These are phyloP conservation scores for Campoplex capitator DNA, from an alignment of 2,888 invertebrate genomes.

Conservation along the genomic window DNA sequence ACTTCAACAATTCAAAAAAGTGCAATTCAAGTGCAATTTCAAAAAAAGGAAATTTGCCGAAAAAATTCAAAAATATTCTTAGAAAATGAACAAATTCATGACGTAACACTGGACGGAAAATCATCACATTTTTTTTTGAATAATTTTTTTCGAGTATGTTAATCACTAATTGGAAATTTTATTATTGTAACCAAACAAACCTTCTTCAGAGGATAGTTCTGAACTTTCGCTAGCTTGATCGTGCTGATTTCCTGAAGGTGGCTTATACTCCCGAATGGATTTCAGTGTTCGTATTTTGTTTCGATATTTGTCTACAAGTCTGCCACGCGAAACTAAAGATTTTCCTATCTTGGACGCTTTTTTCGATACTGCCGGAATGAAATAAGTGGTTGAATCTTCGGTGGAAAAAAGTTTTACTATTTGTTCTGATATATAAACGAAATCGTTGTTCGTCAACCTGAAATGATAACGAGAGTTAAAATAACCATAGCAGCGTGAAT, in stretches of 20 bases:
- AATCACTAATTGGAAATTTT: too few species aligned
- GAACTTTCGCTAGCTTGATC: constrained; percentile 1
- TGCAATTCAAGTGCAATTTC: not conserved
- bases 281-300: constrained; percentile 2
- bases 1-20: not conserved
- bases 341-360: constrained; percentile 6
- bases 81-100: too few species aligned
- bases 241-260: constrained; percentile 3
- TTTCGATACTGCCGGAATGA: constrained; percentile 18
- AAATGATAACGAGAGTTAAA: not conserved
- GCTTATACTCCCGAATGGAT: constrained; percentile 17
- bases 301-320: constrained; percentile 31
- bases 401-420: constrained; percentile 26
- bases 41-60: too few species aligned
- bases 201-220: constrained; percentile 7
- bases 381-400: constrained; percentile 15
- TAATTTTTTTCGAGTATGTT: too few species aligned
- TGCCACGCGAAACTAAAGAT: constrained; percentile 28
- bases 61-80: too few species aligned
- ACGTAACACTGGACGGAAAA: too few species aligned
- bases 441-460: constrained; percentile 24
- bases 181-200: not conserved
- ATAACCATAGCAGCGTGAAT: not conserved
- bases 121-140: too few species aligned
- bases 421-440: constrained; percentile 14